Base-by-base conservation (phyloP, 2,113 vertebrate species). In the Gracilinanus agilis region DNA sequence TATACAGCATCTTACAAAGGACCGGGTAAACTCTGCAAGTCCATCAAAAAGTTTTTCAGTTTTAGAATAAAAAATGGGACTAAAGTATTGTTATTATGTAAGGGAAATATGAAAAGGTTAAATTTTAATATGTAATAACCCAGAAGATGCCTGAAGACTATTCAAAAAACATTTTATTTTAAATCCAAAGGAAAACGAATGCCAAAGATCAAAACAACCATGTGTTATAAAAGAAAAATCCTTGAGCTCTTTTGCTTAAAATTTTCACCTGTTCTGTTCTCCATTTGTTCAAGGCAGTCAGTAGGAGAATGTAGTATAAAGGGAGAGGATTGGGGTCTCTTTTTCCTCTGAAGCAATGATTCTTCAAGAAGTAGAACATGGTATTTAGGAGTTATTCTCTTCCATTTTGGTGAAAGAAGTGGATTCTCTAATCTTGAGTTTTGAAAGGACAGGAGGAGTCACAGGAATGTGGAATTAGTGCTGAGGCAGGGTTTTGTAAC, bases 121-220 rank as follows among this genome's bases (percentile, higher is more conserved):
- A 25, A 9, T 40, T 95, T 54, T 90, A 56, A 95, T 40, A 95
- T 89, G 93, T 24, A 44, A 24, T 90, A 44, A 55, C 61, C 90
- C 24, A 94, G 55, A 44, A 53, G 83, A 67, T 95, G 24, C 53
- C 9, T 88, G 0, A 25, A 91, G 1, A 23, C 27, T 89, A 19
- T 10, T 91, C 2, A 54, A 54, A n/a, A 75, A 55, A 19, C 0
- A 61, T 0, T 13, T 61, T 92, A 96, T 75, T 23, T 2, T 91
- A 44, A 95, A 90, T 19, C 29, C 3, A 29, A 44, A 91, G 67
- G 40, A 49, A 92, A 91, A 54, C 54, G 27, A 67, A n/a, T 49
- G 9, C 7, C n/a, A 93, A 19, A 92, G 92, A 92, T 54, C 0
- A 96, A 96, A 93, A 94, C 49, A 54, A 91, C 0, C 29, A 94